Base-by-base conservation (phyloP, 2,113 vertebrate species). In the Benitochromis conjunctus region DNA sequence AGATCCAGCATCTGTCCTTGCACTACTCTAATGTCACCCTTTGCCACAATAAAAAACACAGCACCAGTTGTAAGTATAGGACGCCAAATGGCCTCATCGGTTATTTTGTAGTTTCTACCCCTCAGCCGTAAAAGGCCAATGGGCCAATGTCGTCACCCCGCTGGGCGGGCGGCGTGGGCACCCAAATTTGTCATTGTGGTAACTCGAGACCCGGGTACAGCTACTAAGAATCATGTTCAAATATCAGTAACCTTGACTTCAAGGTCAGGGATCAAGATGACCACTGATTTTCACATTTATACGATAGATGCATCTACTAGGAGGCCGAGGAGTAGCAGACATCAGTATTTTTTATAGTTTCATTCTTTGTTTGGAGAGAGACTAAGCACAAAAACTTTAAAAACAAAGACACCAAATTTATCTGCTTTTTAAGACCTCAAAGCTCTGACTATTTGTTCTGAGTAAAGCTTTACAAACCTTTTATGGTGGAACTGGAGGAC, bases 261-360 rank as follows among this genome's bases (percentile, higher is more conserved):
- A 38, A 38, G 9, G 36, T 38, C 9, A 56, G 34, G 26, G 26
- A 14, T 58, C 26, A 16, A 29, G 3, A 60, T 31, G 8, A 60
- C 57, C 8, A 60, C 8, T 18, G 5, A 60, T 10, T 60, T 60
- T 60, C 29, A 18, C 0, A 60, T 19, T 34, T 34, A 10, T 60
- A 2, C 0, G 0, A 60, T 19, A 6, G 5, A 14, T 60, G 29
- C 8, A 34, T 31, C 57, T 60, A 60, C 8, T 34, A 34, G 5
- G 29, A 60, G 57, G 29, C 2, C 18, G 57, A 18, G 1, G 3
- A 18, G 31, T 19, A 60, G 8, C 57, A 19, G 18, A 0, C 18
- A 5, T 60, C 57, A 18, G 16, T 31, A 18, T 60, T 60, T 18
- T 18, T 31, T 31, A 19, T 19, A 60, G 57, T 18, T 60, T 31